phyloP scores from a whole-genome alignment of 2,888 invertebrate species.

The Chymomyza caudatula region DNA sequence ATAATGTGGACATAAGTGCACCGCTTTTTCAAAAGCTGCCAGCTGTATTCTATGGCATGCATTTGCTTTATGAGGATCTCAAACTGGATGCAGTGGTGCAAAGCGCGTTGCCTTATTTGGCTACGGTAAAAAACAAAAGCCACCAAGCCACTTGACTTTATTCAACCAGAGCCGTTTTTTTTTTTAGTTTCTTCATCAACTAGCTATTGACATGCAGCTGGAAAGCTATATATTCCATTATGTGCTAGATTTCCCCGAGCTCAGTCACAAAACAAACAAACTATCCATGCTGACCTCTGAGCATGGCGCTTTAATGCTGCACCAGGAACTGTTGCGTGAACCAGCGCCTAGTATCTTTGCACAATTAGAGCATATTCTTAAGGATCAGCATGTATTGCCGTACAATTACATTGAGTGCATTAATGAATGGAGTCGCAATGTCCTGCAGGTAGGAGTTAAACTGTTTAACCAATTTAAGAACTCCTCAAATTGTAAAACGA shows the following conservation, averaged over 20 bases:
- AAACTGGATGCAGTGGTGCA: constrained; percentile 87
- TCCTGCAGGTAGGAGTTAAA: constrained; percentile 86
- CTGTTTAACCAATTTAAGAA: too few relatives aligned
- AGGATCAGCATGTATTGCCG: constrained; percentile 79
- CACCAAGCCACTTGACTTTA: neutral
- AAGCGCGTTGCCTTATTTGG: constrained; percentile 84
- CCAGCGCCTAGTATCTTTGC: constrained; percentile 83
- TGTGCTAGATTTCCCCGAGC: constrained; percentile 90
- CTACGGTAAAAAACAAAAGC: constrained; percentile 74
- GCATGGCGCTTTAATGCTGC: constrained; percentile 81
- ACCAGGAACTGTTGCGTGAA: constrained; percentile 79
- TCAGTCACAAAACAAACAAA: constrained; percentile 74
- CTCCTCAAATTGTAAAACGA: too few relatives aligned
- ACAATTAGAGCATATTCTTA: constrained; percentile 84
- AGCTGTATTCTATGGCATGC: constrained; percentile 88
- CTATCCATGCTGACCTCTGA: constrained; percentile 76
- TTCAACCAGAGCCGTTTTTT: neutral
- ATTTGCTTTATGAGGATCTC: constrained; percentile 93
- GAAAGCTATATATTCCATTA: constrained; percentile 87
- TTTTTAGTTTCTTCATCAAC: constrained; percentile 83
- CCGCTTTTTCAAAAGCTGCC: constrained; percentile 86
- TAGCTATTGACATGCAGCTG: constrained; percentile 87
- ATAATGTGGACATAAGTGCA: constrained; percentile 79
- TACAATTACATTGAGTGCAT: constrained; percentile 87
- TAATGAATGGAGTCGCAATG: constrained; percentile 85